Percentiles rank a stretch among this genome's conserved stretches.
Conservation (phyloP, 2,113 vertebrate species). For the Podarcis cretensis region DNA sequence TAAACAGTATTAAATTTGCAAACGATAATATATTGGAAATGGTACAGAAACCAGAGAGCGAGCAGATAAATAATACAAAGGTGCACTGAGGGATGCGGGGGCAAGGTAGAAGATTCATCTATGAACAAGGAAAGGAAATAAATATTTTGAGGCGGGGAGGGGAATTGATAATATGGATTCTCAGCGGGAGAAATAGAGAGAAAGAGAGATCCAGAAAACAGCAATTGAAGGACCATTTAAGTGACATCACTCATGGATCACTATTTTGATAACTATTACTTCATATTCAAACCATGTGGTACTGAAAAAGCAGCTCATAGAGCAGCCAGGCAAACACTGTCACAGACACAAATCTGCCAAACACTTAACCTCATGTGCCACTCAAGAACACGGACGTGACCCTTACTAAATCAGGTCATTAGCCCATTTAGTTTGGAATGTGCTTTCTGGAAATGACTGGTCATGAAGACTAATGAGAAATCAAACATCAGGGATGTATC, state of each 20-base stretch:
- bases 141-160: not conserved
- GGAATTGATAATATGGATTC: not conserved
- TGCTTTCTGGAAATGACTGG: not conserved
- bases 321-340: not conserved
- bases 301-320: not conserved
- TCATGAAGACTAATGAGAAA: not conserved
- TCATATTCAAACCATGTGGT: not conserved
- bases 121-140: slow-evolving; percentile 4
- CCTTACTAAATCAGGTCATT: not conserved
- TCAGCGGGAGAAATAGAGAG: not conserved
- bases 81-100: not conserved
- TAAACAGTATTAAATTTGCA: slow-evolving; percentile 30
- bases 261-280: not conserved
- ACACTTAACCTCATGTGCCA: not conserved
- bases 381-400: not conserved
- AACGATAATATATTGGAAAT: slow-evolving; percentile 25
- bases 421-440: not conserved
- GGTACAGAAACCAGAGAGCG: not conserved
- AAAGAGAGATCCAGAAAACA: not conserved
- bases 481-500: not conserved
- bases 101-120: not conserved
- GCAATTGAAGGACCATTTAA: not conserved
- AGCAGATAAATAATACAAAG: slow-evolving; percentile 28
- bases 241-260: not conserved
- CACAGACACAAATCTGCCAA: not conserved